Evolutionary conservation across 1,140 invertebrate species (phyloP).

Genomic region (Campoletis sonorensis): DNA sequence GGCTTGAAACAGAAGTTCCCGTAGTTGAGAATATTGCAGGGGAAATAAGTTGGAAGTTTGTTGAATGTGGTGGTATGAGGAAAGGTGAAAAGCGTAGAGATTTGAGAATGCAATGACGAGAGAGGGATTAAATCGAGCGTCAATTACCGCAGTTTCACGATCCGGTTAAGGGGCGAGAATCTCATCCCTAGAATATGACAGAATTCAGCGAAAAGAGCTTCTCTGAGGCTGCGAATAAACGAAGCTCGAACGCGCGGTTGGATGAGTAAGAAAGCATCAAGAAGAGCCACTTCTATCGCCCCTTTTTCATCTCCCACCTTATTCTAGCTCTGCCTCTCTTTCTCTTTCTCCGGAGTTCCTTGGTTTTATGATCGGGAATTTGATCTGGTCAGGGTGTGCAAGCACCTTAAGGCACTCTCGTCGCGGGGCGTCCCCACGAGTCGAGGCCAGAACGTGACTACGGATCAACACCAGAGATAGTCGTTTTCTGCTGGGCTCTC

Average conservation of each 20-base stretch:
- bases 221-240: neutral
- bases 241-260: neutral
- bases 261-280: neutral
- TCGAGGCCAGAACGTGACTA: constrained; percentile 46
- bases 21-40: constrained; percentile 23
- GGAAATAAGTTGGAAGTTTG: constrained; percentile 29
- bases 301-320: constrained; percentile 17
- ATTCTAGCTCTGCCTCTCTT: neutral
- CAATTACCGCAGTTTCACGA: constrained; percentile 40
- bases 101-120: constrained; percentile 34
- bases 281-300: constrained; percentile 9
- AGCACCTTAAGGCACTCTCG: constrained; percentile 15
- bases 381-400: constrained; percentile 42
- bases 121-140: constrained; percentile 38
- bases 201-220: neutral
- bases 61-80: neutral
- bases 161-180: constrained; percentile 22
- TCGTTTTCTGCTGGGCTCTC: neutral
- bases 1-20: constrained; percentile 13
- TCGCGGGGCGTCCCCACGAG: constrained; percentile 12
- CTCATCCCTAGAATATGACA: neutral
- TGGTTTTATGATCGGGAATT: constrained; percentile 52
- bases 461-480: constrained; percentile 44
- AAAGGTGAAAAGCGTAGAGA: constrained; percentile 18
- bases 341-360: constrained; percentile 1